Percentiles rank a stretch among this genome's conserved stretches.
Conservation (phyloP, 2,888 invertebrate species). For the Petrolisthes cinctipes region DNA sequence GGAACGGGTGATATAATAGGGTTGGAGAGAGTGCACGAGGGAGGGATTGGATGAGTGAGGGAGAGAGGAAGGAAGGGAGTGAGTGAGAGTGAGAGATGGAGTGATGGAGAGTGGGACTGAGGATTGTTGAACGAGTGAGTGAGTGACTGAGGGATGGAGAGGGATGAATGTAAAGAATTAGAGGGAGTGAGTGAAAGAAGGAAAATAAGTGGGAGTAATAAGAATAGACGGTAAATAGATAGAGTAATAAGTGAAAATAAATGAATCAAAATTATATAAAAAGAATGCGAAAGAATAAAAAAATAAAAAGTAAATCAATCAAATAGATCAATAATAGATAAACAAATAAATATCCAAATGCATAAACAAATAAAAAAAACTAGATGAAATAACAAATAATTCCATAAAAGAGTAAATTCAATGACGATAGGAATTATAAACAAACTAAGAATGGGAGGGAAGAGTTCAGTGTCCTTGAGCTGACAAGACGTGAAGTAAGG, state of each 20-base stretch:
- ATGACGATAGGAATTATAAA: not conserved
- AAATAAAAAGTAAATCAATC: not conserved
- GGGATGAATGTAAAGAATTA: not conserved
- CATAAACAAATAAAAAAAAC: not conserved
- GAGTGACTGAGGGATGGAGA: not conserved
- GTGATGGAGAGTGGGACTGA: not conserved
- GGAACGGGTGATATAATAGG: not conserved
- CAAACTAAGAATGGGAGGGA: not conserved
- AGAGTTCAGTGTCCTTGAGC: no score
- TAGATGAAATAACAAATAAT: not conserved
- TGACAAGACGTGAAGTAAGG: no score
- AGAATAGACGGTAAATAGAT: not conserved
- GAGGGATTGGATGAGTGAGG: not conserved
- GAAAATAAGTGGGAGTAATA: not conserved
- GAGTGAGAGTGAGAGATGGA: not conserved
- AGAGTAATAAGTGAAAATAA: not conserved
- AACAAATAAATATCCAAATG: slow-evolving; percentile 8
- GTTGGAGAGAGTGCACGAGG: no score
- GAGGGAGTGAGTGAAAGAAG: not conserved
- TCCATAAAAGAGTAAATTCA: no score
- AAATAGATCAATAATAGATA: not conserved
- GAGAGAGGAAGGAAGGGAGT: not conserved
- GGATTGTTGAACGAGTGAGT: not conserved
- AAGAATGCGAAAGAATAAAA: slow-evolving; percentile 3
- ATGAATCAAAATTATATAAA: not conserved